Evolutionary conservation across 2,797 vertebrate species (phyloP).

Genomic region (Siniperca obscura): DNA sequence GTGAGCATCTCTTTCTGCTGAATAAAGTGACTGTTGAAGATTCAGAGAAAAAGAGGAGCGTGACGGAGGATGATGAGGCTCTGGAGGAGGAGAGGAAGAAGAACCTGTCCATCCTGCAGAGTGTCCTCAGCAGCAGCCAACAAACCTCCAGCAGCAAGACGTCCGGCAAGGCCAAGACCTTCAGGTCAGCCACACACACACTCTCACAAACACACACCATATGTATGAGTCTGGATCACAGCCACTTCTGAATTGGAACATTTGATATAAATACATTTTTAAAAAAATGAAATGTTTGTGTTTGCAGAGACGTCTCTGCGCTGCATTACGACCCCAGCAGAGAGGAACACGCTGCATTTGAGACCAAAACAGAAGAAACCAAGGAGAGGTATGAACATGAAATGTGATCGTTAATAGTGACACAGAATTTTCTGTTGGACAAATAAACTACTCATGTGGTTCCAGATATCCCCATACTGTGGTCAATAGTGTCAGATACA

Average conservation of each 20-base stretch:
- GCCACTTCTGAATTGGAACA: neutral
- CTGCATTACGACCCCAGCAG: slow-evolving; percentile 94
- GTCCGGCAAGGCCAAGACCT: slow-evolving; percentile 84
- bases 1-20: neutral
- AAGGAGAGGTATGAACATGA: slow-evolving; percentile 87
- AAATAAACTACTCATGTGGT: too few relatives aligned
- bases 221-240: neutral
- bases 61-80: slow-evolving; percentile 76
- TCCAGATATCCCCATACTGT: too few relatives aligned
- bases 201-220: neutral
- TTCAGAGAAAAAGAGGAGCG: slow-evolving; percentile 62
- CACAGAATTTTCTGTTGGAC: too few relatives aligned
- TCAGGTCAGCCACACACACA: slow-evolving; percentile 85
- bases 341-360: slow-evolving; percentile 90
- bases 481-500: too few relatives aligned
- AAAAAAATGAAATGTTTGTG: neutral
- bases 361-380: slow-evolving; percentile 80
- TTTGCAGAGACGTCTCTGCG: slow-evolving; percentile 87
- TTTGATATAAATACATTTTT: neutral
- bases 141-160: slow-evolving; percentile 75
- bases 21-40: slow-evolving; percentile 6
- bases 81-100: slow-evolving; percentile 91
- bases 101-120: slow-evolving; percentile 89
- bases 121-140: slow-evolving; percentile 83
- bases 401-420: too few relatives aligned